Evolutionary conservation across 1,140 invertebrate genomes (phyloP).

Genomic region (Macrosteles quadrilineatus): DNA sequence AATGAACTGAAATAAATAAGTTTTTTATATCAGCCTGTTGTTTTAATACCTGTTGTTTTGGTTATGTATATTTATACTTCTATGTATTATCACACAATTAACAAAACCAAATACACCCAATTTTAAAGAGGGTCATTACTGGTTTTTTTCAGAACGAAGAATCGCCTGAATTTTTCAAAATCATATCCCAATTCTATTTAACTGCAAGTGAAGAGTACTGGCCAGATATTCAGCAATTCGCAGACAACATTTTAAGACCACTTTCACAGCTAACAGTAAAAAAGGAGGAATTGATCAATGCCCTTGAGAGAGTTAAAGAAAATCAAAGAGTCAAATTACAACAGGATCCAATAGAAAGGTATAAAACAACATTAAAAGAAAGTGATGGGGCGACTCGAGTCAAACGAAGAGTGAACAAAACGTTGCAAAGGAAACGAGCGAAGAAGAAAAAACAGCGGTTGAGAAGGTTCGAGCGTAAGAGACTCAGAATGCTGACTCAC

Average conservation of each 20-base stretch:
- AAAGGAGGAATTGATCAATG: neutral
- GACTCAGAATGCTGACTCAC: conserved; percentile 8
- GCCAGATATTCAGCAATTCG: neutral
- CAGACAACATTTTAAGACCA: neutral
- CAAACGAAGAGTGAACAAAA: neutral
- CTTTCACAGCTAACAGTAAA: neutral
- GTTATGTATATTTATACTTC: no score
- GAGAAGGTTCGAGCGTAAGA: neutral
- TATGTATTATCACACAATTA: no score
- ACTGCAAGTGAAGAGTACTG: neutral
- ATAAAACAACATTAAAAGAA: neutral
- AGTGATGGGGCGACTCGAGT: neutral
- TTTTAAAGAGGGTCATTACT: neutral
- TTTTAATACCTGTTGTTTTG: no score
- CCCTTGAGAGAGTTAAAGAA: no score
- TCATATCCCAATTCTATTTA: neutral
- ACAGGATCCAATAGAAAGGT: no score
- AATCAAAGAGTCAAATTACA: no score
- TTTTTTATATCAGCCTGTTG: no score
- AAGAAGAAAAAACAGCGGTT: neutral
- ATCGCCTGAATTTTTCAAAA: neutral
- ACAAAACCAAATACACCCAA: no score
- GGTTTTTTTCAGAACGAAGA: conserved; percentile 5
- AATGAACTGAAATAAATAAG: no score
- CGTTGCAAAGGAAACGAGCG: neutral